Evolutionary conservation across 2,888 invertebrate species (phyloP).

Genomic region (Eilema griseolum): DNA sequence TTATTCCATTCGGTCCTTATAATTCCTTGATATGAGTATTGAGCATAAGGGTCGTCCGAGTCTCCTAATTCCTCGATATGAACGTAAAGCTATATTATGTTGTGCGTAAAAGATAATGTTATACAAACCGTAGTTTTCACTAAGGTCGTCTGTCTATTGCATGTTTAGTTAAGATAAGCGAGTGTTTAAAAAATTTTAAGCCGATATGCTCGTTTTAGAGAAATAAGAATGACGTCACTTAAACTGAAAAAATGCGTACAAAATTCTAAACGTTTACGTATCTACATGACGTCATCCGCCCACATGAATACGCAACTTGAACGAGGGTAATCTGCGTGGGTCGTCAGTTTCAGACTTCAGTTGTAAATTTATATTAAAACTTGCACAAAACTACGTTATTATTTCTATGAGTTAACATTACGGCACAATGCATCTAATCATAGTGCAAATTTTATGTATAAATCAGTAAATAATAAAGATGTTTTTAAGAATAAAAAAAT

Average conservation of each 20-base stretch:
- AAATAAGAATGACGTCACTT: constrained; percentile 49
- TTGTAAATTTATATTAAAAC: constrained; percentile 44
- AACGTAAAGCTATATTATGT: not conserved
- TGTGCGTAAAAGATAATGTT: not conserved
- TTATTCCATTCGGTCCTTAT: not conserved
- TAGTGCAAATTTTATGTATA: not conserved
- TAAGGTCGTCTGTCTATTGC: not conserved
- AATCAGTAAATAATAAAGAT: not conserved
- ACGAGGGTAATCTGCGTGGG: constrained; percentile 50
- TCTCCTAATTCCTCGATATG: not conserved
- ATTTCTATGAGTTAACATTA: constrained; percentile 4
- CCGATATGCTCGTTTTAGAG: not conserved
- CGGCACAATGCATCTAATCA: constrained; percentile 8
- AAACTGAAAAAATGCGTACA: constrained; percentile 39
- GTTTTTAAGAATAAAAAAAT: not conserved
- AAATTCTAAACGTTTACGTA: constrained; percentile 51
- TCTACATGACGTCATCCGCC: constrained; percentile 64
- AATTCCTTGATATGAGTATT: not conserved
- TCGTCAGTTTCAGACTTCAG: constrained; percentile 39
- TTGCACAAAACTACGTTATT: constrained; percentile 36
- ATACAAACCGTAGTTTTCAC: not conserved
- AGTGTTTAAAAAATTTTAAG: not conserved
- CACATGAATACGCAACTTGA: constrained; percentile 48
- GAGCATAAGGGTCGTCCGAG: not conserved
- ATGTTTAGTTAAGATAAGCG: not conserved